Evolutionary conservation across 2,797 vertebrate species (phyloP), one percentile per base, ranked within the genome.

Genomic region (Mallotus villosus): DNA sequence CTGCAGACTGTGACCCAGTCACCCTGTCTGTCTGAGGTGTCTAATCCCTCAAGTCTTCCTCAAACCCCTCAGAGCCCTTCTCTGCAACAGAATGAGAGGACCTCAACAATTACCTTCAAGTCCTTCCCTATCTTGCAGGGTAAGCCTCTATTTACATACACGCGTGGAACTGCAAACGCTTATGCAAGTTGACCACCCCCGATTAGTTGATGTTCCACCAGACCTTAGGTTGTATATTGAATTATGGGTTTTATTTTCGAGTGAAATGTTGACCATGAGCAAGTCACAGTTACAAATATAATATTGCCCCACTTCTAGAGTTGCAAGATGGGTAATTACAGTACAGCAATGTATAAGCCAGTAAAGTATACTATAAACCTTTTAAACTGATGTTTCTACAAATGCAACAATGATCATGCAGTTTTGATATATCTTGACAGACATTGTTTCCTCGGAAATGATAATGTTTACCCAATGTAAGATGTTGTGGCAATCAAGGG

Each of bases 141-240:
- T 86, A 86, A 87, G 79, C 84, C 79, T 86, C 73, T 88, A 89
- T 92, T 90, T 90, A 91, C 87, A 90, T 88, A 24, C 86, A 81
- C 79, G 81, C 81, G 82, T 78, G 78, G 73, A 81, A 86, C 82
- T 68, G 76, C 79, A 74, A 73, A 75, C 75, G 76, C 70, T 46
- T 46, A 46, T 46, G 41, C 3, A 72, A 0, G 51, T 69, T 65
- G 70, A 66, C 69, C 37, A 46, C 63, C 59, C 75, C 41, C 11
- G 41, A 46, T 46, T 46, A 46, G 70, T 81, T 78, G 85, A 81
- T 79, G 78, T 63, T 74, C 63, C 62, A 16, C 69, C 62, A 58
- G 27, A 24, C 32, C 62, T 41, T 24, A 27, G 34, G 61, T 58
- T 67, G 57, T 74, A 6, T 51, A 82, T 74, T 59, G 77, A 79